These are phyloP conservation scores for Megalops cyprinoides DNA, from an alignment of 2,797 vertebrate genomes.

Conservation along the genomic window DNA sequence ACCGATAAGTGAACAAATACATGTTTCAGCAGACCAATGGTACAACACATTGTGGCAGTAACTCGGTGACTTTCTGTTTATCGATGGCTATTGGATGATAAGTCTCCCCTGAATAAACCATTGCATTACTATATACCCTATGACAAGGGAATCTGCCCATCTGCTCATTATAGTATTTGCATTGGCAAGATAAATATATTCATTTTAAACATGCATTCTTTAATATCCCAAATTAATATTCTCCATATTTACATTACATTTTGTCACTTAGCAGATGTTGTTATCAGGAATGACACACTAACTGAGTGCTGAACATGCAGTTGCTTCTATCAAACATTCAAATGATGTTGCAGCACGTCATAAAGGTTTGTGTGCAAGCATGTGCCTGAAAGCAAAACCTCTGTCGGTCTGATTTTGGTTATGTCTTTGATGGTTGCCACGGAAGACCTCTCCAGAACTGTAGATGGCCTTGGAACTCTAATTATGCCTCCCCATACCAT, in stretches of 20 bases:
- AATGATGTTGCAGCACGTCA: neutral
- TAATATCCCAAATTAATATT: too few species aligned
- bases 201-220: neutral
- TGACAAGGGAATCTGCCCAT: neutral
- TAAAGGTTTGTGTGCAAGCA: neutral
- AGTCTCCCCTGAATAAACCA: neutral
- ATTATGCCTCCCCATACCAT: neutral
- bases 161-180: constrained; percentile 22
- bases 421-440: neutral
- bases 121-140: constrained; percentile 6
- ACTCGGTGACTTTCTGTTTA: constrained; percentile 13
- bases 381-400: neutral
- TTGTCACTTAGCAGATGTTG: too few species aligned
- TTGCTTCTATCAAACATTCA: neutral
- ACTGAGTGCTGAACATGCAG: neutral
- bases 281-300: too few species aligned
- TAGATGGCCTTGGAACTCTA: neutral
- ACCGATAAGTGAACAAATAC: neutral
- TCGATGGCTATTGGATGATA: constrained; percentile 23
- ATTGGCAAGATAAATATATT: constrained; percentile 3
- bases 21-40: neutral
- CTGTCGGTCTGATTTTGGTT: neutral
- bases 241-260: too few species aligned
- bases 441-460: neutral
- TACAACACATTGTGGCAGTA: neutral